Conservation (phyloP, 2,888 invertebrate genomes). For the Diploptera punctata region DNA sequence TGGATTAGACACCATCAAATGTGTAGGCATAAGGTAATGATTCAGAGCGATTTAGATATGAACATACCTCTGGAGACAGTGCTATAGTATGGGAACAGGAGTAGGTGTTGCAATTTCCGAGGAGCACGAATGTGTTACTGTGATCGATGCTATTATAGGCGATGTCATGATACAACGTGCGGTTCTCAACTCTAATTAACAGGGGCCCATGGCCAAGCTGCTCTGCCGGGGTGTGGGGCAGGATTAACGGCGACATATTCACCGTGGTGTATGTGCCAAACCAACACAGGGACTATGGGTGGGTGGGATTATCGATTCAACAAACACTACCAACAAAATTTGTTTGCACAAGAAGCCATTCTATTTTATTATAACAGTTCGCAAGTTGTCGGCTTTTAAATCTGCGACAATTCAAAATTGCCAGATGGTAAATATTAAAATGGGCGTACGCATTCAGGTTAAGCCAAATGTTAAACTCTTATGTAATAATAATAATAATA, state of each 20-base stretch:
- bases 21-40: too few relatives aligned
- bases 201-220: neutral
- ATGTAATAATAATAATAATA: too few relatives aligned
- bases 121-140: neutral
- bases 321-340: neutral
- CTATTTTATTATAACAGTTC: neutral
- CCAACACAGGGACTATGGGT: neutral
- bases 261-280: neutral
- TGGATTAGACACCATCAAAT: too few relatives aligned
- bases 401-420: neutral
- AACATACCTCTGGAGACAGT: too few relatives aligned
- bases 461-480: too few relatives aligned
- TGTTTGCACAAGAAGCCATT: neutral
- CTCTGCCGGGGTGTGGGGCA: neutral
- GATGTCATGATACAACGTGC: conserved; percentile 21
- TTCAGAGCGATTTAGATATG: too few relatives aligned
- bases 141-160: conserved; percentile 14
- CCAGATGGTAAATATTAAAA: neutral
- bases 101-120: conserved; percentile 4
- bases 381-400: neutral
- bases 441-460: neutral
- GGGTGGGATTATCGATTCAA: conserved; percentile 4
- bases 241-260: neutral
- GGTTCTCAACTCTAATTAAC: conserved; percentile 22
- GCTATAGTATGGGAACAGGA: conserved; percentile 19